Evolutionary conservation across 2,113 vertebrate genomes (phyloP), one percentile per base, ranked within the genome.

Genomic region (Myrmophylax atrothorax): DNA sequence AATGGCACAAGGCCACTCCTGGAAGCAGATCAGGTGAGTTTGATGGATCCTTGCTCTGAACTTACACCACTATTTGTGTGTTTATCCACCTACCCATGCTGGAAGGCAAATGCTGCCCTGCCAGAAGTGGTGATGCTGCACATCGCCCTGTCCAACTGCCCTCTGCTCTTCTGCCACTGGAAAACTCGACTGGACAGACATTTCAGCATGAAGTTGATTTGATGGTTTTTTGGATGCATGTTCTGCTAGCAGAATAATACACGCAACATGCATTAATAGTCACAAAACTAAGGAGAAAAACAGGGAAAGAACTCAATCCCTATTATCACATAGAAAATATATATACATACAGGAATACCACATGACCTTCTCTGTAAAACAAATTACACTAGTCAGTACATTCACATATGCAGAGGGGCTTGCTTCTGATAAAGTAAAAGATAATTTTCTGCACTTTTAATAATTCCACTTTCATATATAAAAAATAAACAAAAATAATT

Each of bases 61-160:
- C 17, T n/a, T 26, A 16, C 0, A 52, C 16, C 25, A 4, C 47
- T 12, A 0, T 6, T 50, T 14, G 40, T 7, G 11, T 8, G 35
- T 29, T n/a, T 5, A 37, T 23, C 38, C 62, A 24, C 38, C 5
- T 18, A 10, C 29, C 53, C 28, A 6, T 37, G 76, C 76, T 28
- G 59, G 59, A 31, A 64, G 49, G 25, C 75, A 81, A 52, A 24
- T 28, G 37, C 24, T 38, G 25, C 18, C 44, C 25, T 5, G 14
- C 53, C 74, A 59, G 59, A 14, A 40, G 78, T 62, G 38, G 46
- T 0, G 49, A 59, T 46, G 55, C 22, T 12, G 22, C 3, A 5
- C 59, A 18, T 1, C 3, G 1, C 9, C 2, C 1, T 5, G 10
- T 9, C 49, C 59, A 42, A 0, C n/a, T 7, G 7, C 33, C 52